These are phyloP conservation scores for Ptiloglossa arizonensis DNA, from an alignment of 1,140 invertebrate genomes.

Conservation along the genomic window DNA sequence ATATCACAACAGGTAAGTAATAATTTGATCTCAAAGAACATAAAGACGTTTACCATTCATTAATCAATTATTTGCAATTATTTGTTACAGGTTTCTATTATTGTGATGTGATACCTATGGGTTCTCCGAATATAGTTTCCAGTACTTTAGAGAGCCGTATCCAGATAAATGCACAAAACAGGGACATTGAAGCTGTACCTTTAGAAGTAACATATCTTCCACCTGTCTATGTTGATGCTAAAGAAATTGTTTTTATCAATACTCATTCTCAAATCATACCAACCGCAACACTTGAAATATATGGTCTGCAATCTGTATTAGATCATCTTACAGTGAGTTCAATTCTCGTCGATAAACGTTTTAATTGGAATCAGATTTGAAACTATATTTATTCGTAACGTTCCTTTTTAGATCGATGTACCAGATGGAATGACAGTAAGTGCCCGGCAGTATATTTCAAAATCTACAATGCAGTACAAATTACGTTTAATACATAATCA, in stretches of 20 bases:
- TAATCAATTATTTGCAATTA: constrained; percentile 24
- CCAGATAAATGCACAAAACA: constrained; percentile 75
- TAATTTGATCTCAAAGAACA: background rate
- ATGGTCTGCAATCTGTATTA: constrained; percentile 75
- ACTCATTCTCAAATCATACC: constrained; percentile 66
- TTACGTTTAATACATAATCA: constrained; percentile 73
- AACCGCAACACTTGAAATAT: constrained; percentile 71
- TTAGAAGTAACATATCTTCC: constrained; percentile 78
- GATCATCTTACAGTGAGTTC: constrained; percentile 74
- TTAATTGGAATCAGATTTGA: background rate
- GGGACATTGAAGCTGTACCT: constrained; percentile 74
- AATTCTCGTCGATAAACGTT: background rate
- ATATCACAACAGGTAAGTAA: constrained; percentile 78
- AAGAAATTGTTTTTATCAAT: constrained; percentile 76
- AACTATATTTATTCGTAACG: background rate
- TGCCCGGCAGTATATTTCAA: constrained; percentile 63
- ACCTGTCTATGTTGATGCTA: constrained; percentile 74
- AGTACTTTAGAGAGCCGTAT: constrained; percentile 75
- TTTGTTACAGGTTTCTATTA: constrained; percentile 76
- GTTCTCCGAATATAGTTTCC: constrained; percentile 70
- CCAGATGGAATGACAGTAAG: constrained; percentile 75
- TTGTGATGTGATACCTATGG: constrained; percentile 79
- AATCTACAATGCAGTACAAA: constrained; percentile 72
- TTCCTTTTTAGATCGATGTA: constrained; percentile 67
- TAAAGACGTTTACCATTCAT: background rate